Conservation (phyloP, 1,140 invertebrate genomes). For the Drosophila melanica region DNA sequence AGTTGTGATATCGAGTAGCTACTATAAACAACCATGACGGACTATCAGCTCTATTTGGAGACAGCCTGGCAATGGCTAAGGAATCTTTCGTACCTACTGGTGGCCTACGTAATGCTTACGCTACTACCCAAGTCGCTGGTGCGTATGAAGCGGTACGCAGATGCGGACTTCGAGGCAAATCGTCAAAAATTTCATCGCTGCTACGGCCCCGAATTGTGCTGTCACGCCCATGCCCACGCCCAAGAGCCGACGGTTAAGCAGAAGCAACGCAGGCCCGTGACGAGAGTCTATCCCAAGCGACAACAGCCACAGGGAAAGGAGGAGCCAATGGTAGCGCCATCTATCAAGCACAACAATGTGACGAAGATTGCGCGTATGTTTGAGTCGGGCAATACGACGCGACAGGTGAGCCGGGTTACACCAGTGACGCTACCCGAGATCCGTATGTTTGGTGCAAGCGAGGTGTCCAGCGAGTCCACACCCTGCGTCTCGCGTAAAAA, state of each 20-base stretch:
- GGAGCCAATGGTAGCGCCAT: conserved; percentile 10
- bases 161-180: conserved; percentile 75
- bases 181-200: conserved; percentile 73
- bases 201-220: conserved; percentile 76
- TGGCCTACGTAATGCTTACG: conserved; percentile 67
- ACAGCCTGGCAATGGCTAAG: conserved; percentile 52
- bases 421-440: conserved; percentile 64
- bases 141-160: conserved; percentile 70
- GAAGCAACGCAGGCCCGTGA: conserved; percentile 75
- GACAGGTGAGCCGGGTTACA: conserved; percentile 65
- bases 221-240: conserved; percentile 45
- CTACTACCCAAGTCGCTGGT: conserved; percentile 72
- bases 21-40: conserved; percentile 17
- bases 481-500: conserved; percentile 64
- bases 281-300: conserved; percentile 72
- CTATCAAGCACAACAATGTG: conserved; percentile 68
- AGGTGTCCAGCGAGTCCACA: conserved; percentile 58
- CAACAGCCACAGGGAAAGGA: conserved; percentile 42
- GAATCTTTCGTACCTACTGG: conserved; percentile 65
- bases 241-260: conserved; percentile 55
- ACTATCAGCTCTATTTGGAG: conserved; percentile 66
- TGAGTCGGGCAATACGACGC: conserved; percentile 55
- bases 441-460: conserved; percentile 63
- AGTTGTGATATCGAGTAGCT: conserved; percentile 38
- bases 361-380: conserved; percentile 81